A percentile compares a stretch with the other conserved stretches of the same genome.
Conservation (phyloP, 2,113 vertebrate species). For the Rattus rattus region DNA sequence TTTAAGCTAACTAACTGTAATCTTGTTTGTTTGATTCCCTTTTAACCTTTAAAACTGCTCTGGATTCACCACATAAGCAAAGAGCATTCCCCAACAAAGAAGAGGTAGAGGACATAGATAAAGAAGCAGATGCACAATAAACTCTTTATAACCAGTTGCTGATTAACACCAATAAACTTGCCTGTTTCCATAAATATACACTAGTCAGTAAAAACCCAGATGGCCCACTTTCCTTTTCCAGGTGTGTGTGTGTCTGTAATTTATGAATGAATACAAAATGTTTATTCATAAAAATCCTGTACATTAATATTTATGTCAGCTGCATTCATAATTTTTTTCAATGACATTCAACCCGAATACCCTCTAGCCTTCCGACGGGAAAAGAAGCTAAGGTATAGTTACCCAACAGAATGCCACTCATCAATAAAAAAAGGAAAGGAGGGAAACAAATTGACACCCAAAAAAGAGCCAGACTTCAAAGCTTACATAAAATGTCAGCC, state of each 20-base stretch:
- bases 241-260: background rate
- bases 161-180: constrained; percentile 28
- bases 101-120: background rate
- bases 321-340: constrained; percentile 13
- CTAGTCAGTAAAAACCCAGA: constrained; percentile 23
- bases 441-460: background rate
- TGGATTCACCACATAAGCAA: background rate
- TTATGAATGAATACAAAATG: background rate
- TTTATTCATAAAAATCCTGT: background rate
- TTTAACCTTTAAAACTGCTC: constrained; percentile 21
- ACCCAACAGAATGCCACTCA: background rate
- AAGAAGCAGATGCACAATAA: background rate
- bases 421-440: background rate
- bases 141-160: background rate
- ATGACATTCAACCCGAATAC: background rate
- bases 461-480: background rate
- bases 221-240: background rate
- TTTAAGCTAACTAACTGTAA: background rate
- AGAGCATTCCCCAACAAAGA: background rate
- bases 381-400: background rate
- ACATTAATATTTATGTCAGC: background rate
- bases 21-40: background rate
- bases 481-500: rapidly evolving
- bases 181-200: background rate
- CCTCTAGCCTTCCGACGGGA: background rate